phyloP scores from a whole-genome alignment of 2,797 vertebrate genomes.

The Sus cebifrons region DNA sequence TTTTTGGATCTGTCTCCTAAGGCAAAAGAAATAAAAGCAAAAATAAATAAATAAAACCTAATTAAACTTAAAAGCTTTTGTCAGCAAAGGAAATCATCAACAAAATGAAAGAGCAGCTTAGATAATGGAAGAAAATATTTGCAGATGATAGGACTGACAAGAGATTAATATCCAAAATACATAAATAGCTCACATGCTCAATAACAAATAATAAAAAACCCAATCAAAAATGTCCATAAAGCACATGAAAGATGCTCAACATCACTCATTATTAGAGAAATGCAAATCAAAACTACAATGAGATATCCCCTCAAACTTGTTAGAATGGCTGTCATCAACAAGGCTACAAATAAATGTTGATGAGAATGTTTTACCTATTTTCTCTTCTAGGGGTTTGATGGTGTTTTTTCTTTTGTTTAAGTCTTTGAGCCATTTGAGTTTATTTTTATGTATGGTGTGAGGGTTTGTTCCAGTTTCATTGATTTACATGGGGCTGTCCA shows the following conservation, averaged over 20 bases:
- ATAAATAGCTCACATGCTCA: not conserved
- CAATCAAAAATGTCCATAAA: not conserved
- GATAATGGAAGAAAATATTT: not conserved
- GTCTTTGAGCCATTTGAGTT: no score
- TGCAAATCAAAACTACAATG: not conserved
- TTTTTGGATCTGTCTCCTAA: not conserved
- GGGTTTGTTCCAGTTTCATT: no score
- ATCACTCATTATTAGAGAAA: not conserved
- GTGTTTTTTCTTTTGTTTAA: no score
- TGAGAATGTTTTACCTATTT: not conserved
- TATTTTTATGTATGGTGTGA: no score
- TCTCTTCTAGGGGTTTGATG: no score
- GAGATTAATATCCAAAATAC: not conserved
- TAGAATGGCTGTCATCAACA: not conserved
- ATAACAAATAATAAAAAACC: not conserved
- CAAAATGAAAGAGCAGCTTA: not conserved
- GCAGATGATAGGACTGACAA: not conserved
- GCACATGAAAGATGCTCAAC: not conserved
- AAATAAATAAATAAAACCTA: not conserved
- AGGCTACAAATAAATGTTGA: not conserved
- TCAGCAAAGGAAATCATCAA: not conserved
- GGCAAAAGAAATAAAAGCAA: not conserved
- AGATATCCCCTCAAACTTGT: not conserved
- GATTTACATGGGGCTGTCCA: no score
- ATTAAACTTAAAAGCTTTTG: not conserved